A percentile compares a stretch with the other conserved stretches of the same genome.
phyloP scores from a whole-genome alignment of 1,140 invertebrate species.

The Lasioglossum baleicum region DNA sequence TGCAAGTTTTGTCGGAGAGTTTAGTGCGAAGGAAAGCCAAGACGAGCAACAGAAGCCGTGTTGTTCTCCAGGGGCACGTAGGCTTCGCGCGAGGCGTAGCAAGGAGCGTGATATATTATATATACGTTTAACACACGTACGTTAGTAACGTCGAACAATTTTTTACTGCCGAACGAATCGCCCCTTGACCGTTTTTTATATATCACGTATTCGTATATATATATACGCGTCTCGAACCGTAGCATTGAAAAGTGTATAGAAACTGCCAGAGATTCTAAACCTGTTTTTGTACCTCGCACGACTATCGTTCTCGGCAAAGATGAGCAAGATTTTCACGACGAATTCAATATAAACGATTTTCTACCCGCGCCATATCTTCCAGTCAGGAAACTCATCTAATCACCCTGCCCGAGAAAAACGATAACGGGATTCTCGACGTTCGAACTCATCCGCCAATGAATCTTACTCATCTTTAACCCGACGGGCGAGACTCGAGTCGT shows the following conservation, averaged over 20 bases:
- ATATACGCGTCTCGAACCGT: slow-evolving; percentile 1
- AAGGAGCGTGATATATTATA: not conserved
- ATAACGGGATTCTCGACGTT: too few relatives aligned
- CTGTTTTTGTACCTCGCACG: slow-evolving; percentile 27
- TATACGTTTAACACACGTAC: not conserved
- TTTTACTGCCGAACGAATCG: slow-evolving; percentile 33
- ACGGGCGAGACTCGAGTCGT: not conserved
- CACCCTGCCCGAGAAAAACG: too few relatives aligned
- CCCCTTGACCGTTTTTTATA: slow-evolving; percentile 26
- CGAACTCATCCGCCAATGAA: not conserved
- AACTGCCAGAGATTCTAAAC: slow-evolving; percentile 2
- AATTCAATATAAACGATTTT: not conserved
- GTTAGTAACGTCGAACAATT: slow-evolving; percentile 8
- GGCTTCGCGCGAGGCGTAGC: not conserved
- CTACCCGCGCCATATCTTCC: too few relatives aligned
- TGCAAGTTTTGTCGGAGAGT: not conserved
- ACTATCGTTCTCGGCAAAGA: not conserved
- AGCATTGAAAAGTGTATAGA: slow-evolving; percentile 9
- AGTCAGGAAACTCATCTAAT: too few relatives aligned
- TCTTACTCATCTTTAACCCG: not conserved
- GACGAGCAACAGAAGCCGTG: not conserved
- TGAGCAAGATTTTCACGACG: not conserved
- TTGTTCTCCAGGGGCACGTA: not conserved
- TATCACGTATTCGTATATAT: slow-evolving; percentile 10
- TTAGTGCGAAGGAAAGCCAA: not conserved